These are phyloP conservation scores for Brachionus asplanchnoidis DNA, from an alignment of 1,140 invertebrate species.

Conservation along the genomic window DNA sequence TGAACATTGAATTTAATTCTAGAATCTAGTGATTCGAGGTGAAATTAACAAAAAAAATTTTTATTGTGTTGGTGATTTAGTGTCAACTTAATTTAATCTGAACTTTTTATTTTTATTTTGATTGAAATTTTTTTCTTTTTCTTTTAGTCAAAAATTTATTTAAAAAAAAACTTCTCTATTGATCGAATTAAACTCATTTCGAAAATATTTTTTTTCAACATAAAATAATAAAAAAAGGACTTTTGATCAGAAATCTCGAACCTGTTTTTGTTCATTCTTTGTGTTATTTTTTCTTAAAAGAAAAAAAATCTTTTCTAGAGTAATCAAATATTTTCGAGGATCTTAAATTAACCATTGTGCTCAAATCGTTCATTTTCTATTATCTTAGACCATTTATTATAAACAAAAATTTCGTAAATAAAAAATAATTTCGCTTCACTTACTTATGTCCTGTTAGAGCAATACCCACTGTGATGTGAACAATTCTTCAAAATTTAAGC, in stretches of 20 bases:
- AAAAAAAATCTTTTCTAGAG: slow-evolving; percentile 11
- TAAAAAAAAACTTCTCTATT: neutral
- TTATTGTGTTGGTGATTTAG: neutral
- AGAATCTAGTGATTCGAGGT: neutral
- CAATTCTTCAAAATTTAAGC: neutral
- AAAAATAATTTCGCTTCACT: neutral
- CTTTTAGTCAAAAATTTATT: neutral
- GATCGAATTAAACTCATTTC: neutral
- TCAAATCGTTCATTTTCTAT: neutral
- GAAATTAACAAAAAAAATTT: neutral
- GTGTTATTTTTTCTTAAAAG: neutral
- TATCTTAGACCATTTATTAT: neutral
- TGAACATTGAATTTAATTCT: neutral
- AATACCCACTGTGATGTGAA: neutral
- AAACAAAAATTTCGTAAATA: neutral
- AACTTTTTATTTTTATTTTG: neutral
- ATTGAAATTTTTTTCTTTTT: neutral
- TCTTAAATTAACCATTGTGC: neutral
- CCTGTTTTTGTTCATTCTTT: slow-evolving; percentile 1
- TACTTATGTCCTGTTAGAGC: neutral
- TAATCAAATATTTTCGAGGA: slow-evolving; percentile 14
- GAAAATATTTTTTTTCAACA: neutral
- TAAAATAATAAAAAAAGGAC: neutral
- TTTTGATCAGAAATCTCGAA: neutral
- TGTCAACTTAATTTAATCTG: slow-evolving; percentile 6